phyloP scores from a whole-genome alignment of 2,888 invertebrate species.

The Drosophila nigritarsus region DNA sequence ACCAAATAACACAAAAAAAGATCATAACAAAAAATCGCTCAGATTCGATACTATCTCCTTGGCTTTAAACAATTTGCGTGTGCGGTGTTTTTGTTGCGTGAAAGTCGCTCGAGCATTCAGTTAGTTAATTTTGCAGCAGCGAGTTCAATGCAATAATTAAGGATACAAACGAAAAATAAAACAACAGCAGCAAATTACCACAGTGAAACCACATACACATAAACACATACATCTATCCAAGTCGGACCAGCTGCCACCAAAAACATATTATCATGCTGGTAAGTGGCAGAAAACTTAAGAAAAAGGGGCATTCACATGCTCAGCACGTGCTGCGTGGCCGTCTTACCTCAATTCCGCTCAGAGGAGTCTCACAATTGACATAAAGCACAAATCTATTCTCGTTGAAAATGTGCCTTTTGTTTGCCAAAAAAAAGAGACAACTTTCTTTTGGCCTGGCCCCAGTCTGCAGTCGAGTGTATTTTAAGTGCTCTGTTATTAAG shows the following conservation, averaged over 20 bases:
- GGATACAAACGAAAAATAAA: conserved; percentile 45
- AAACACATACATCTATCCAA: not conserved
- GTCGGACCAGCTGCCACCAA: conserved; percentile 10
- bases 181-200: conserved; percentile 23
- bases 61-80: conserved; percentile 66
- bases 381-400: conserved; percentile 30
- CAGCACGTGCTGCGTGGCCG: conserved; percentile 59
- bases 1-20: conserved; percentile 1
- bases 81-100: conserved; percentile 56
- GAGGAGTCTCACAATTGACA: conserved; percentile 43
- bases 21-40: conserved; percentile 19
- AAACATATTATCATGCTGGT: conserved; percentile 46
- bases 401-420: conserved; percentile 24
- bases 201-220: conserved; percentile 21
- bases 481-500: conserved; percentile 49
- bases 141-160: conserved; percentile 68
- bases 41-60: conserved; percentile 33
- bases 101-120: conserved; percentile 66
- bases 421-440: conserved; percentile 45
- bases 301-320: conserved; percentile 37
- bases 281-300: conserved; percentile 23
- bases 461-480: conserved; percentile 18
- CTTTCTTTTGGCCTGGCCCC: conserved; percentile 61
- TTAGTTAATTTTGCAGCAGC: conserved; percentile 32
- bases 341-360: conserved; percentile 53